Conservation (phyloP, 2,888 invertebrate species). For the Anorthoa munda region DNA sequence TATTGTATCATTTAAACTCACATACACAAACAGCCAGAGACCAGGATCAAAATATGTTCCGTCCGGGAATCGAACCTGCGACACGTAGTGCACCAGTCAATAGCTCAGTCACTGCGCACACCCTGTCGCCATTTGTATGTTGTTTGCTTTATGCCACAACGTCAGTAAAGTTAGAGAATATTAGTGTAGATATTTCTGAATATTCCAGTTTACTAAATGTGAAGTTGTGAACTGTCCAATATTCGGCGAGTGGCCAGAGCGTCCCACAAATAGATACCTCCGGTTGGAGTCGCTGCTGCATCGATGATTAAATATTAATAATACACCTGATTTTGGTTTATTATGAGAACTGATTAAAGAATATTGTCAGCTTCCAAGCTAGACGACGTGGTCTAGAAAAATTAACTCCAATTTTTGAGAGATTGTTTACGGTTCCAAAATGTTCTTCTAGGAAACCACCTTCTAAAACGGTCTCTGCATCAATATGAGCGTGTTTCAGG, state of each 20-base stretch:
- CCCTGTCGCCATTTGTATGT: too few species aligned
- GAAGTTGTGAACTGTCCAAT: background rate
- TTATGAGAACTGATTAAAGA: background rate
- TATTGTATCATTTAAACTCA: too few species aligned
- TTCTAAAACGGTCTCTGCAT: background rate
- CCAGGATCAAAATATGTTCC: too few species aligned
- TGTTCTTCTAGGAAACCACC: background rate
- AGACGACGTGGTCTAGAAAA: background rate
- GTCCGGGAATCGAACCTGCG: too few species aligned
- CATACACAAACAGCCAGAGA: too few species aligned
- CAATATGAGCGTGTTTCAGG: background rate
- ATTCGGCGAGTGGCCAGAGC: background rate
- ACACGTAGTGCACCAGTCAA: too few species aligned
- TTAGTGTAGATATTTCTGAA: too few species aligned
- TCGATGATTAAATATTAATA: background rate
- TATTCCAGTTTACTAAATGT: background rate
- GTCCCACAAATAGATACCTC: background rate
- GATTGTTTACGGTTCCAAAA: background rate
- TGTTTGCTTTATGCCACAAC: too few species aligned
- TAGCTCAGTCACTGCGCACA: too few species aligned
- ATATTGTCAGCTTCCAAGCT: background rate
- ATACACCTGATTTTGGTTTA: slow-evolving; percentile 1
- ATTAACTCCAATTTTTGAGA: background rate
- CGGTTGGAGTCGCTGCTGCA: background rate
- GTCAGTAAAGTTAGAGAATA: too few species aligned